Evolutionary conservation across 2,888 invertebrate species (phyloP).

Genomic region (Chamaedrilus cognettii): DNA sequence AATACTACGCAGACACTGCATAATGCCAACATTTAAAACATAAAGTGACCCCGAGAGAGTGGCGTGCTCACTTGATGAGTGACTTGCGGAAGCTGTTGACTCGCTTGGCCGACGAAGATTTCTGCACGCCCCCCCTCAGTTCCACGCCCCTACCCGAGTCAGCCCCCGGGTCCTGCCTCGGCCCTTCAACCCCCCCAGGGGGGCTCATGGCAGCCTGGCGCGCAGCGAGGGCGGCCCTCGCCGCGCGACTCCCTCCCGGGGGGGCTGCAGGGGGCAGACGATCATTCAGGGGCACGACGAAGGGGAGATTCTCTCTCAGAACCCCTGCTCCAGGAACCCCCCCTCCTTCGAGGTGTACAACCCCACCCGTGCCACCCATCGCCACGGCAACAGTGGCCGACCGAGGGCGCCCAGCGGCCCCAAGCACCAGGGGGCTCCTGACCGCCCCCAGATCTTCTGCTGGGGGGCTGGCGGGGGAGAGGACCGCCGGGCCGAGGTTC

Average conservation of each 20-base stretch:
- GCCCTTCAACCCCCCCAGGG: background rate
- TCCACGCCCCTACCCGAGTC: background rate
- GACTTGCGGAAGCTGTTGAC: conserved; percentile 10
- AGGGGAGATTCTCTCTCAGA: too few species aligned
- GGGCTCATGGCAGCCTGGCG: background rate
- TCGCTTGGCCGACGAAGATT: background rate
- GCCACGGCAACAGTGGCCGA: too few species aligned
- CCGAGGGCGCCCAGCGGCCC: too few species aligned
- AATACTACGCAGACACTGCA: too few species aligned
- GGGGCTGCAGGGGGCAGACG: background rate
- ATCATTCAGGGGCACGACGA: background rate
- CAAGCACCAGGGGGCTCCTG: too few species aligned
- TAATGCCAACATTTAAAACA: too few species aligned
- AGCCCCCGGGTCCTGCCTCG: background rate
- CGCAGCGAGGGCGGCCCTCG: background rate
- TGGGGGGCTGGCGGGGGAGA: too few species aligned
- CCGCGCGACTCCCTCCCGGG: conserved; percentile 1
- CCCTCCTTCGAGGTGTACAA: too few species aligned
- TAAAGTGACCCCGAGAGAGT: background rate
- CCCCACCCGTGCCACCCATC: too few species aligned
- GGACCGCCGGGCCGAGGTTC: too few species aligned
- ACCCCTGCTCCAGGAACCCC: too few species aligned
- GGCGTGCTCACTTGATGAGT: background rate
- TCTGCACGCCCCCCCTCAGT: background rate
- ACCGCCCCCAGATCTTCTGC: too few species aligned